Conservation (phyloP, 1,140 invertebrate genomes). For the Lepidotrigona ventralis region DNA sequence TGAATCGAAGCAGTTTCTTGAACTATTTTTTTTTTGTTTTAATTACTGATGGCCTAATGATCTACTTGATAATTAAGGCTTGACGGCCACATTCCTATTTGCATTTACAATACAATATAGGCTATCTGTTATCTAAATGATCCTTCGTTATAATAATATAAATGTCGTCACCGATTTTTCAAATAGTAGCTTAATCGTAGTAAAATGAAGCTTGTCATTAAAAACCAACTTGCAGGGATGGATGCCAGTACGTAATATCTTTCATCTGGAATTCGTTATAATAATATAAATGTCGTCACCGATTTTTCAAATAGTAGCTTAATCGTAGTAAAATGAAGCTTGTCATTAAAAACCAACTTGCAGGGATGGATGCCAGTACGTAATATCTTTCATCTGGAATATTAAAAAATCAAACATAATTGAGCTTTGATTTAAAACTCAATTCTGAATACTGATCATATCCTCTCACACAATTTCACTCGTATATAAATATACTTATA, state of each 20-base stretch:
- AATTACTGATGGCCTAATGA: neutral
- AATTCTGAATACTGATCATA: neutral
- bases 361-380: conserved; percentile 86
- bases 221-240: conserved; percentile 85
- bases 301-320: conserved; percentile 72
- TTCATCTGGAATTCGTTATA: conserved; percentile 82
- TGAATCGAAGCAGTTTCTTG: conserved; percentile 8
- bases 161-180: conserved; percentile 72
- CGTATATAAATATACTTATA: neutral
- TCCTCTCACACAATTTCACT: neutral
- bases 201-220: conserved; percentile 85
- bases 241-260: conserved; percentile 86
- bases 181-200: conserved; percentile 78
- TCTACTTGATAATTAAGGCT: conserved; percentile 28
- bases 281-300: conserved; percentile 67
- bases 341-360: conserved; percentile 83
- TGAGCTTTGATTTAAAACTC: neutral
- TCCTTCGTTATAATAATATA: conserved; percentile 16
- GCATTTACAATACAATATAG: conserved; percentile 36
- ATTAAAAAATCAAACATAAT: neutral
- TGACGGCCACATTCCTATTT: neutral
- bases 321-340: conserved; percentile 83
- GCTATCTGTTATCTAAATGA: conserved; percentile 50
- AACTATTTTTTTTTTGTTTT: conserved; percentile 30
- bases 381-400: conserved; percentile 87